Evolutionary conservation across 2,113 vertebrate species (phyloP).

Genomic region (Micronycteris hirsuta): DNA sequence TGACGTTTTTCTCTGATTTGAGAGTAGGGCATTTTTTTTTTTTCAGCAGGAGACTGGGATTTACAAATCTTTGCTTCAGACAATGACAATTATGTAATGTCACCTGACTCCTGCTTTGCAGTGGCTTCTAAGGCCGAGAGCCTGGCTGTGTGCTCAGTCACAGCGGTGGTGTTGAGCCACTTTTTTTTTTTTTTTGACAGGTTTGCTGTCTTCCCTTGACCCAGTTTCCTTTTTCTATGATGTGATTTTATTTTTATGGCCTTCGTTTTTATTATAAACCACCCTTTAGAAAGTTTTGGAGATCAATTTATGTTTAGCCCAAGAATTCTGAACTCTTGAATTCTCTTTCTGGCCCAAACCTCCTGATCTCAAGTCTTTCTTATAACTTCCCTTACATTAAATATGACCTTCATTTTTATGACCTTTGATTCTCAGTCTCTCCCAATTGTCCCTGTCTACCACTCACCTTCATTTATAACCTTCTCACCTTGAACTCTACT

Average conservation of each 20-base stretch:
- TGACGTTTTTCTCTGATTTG: neutral
- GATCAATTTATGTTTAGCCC: no score
- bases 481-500: neutral
- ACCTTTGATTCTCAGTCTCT: neutral
- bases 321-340: neutral
- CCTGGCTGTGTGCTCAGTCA: neutral
- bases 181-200: neutral
- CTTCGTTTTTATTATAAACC: neutral
- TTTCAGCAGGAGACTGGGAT: neutral
- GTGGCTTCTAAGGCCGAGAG: neutral
- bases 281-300: neutral
- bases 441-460: neutral
- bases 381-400: neutral
- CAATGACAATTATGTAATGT: neutral
- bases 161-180: neutral
- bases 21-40: neutral
- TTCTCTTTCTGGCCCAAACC: neutral
- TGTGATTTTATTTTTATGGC: neutral
- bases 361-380: neutral
- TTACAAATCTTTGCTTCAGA: neutral
- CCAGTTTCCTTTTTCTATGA: neutral
- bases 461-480: neutral
- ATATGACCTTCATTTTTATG: neutral
- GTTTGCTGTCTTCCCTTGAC: neutral
- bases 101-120: neutral